Conservation (phyloP, 2,113 vertebrate genomes). For the Perca fluviatilis region DNA sequence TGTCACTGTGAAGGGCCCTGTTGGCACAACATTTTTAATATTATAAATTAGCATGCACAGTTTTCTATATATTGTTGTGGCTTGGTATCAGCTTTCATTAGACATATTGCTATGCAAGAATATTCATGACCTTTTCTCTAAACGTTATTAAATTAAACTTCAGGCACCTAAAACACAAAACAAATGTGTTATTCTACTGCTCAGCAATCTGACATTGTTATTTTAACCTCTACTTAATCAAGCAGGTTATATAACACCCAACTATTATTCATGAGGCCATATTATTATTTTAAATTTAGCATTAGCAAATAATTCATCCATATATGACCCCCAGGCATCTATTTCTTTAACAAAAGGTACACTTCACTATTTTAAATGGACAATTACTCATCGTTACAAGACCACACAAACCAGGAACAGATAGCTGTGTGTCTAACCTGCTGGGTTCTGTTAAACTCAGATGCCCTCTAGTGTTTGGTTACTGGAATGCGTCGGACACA, state of each 20-base stretch:
- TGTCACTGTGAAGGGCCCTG: not conserved
- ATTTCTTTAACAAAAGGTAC: slow-evolving; percentile 37
- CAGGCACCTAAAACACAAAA: slow-evolving; percentile 15
- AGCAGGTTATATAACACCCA: slow-evolving; percentile 33
- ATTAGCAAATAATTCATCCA: slow-evolving; percentile 47
- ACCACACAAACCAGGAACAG: slow-evolving; percentile 9
- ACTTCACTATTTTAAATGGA: slow-evolving; percentile 41
- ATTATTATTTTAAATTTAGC: slow-evolving; percentile 43
- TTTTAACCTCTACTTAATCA: slow-evolving; percentile 62
- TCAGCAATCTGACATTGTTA: slow-evolving; percentile 48
- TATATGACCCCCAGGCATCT: slow-evolving; percentile 3
- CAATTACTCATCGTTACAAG: slow-evolving; percentile 62
- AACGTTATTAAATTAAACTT: slow-evolving; percentile 21
- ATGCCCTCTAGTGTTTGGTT: slow-evolving; percentile 78
- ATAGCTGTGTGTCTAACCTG: not conserved
- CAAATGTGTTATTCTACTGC: slow-evolving; percentile 31
- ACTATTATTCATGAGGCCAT: slow-evolving; percentile 30
- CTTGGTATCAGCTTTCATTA: slow-evolving; percentile 2
- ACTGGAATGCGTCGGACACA: slow-evolving; percentile 32
- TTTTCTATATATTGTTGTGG: slow-evolving; percentile 1
- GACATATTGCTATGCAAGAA: slow-evolving; percentile 12
- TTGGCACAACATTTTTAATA: not conserved
- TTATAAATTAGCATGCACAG: not conserved
- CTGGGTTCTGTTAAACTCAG: slow-evolving; percentile 63
- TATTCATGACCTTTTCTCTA: slow-evolving; percentile 33